Percentiles rank a stretch among this genome's conserved stretches.
These are phyloP conservation scores for Neosilurus hyrtlii DNA, from an alignment of 2,797 vertebrate genomes.

Conservation along the genomic window DNA sequence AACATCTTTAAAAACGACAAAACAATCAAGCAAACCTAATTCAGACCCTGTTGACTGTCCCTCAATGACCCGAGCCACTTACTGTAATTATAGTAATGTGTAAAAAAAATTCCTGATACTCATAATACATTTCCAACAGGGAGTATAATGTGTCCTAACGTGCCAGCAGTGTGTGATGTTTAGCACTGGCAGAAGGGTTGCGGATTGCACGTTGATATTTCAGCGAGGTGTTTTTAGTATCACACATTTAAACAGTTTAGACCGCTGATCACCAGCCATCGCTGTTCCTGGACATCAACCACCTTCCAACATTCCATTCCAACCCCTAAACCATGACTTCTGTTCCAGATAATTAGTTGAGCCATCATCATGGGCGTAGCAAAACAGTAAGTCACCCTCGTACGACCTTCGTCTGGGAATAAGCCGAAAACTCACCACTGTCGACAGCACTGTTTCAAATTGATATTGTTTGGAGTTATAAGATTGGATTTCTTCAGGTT, in stretches of 20 bases:
- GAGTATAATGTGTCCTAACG: background rate
- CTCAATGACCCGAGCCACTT: background rate
- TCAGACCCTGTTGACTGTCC: background rate
- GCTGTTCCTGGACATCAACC: conserved; percentile 14
- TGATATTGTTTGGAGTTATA: background rate
- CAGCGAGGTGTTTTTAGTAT: background rate
- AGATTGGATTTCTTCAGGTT: background rate
- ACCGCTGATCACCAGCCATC: conserved; percentile 1
- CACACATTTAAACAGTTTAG: conserved; percentile 10
- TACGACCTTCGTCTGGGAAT: background rate
- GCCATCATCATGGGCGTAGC: background rate
- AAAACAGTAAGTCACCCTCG: background rate
- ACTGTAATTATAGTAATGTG: background rate
- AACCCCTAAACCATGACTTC: background rate
- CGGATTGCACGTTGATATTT: background rate
- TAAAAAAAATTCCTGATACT: no score
- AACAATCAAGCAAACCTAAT: background rate
- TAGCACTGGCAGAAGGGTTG: background rate
- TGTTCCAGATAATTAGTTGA: conserved; percentile 4
- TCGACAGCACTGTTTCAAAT: background rate
- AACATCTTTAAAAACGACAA: background rate
- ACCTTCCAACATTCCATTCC: background rate
- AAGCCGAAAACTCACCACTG: background rate
- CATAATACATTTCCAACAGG: background rate
- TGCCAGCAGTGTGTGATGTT: background rate